Evolutionary conservation across 2,113 vertebrate genomes (phyloP), one percentile per base, ranked within the genome.

Genomic region (Micronycteris hirsuta): DNA sequence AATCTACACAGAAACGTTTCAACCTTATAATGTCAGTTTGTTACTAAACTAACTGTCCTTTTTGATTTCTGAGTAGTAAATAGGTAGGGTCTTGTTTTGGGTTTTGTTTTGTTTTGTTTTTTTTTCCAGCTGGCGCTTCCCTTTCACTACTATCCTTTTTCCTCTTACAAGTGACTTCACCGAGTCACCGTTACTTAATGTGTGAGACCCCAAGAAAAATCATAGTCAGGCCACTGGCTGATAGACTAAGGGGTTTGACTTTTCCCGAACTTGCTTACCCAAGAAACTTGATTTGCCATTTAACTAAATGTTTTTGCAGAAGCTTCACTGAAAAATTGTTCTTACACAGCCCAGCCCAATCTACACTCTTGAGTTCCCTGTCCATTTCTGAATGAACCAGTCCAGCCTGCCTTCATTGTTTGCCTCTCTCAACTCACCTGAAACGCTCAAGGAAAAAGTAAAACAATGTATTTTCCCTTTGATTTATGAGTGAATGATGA

Each of bases 251-350:
- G 33, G 43, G 7, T 63, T 58, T 85, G 38, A 68, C 47, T 74
- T 96, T 87, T 87, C 33, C 71, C 52, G 19, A 89, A 71, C 10
- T 20, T 58, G 14, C 77, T 88, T 92, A 31, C 26, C 17, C 11
- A 22, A 91, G 80, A 94, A 89, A 31, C 38, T 80, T 89, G 41
- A 89, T 94, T 91, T 77, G 38, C 81, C 91, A 0, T 71, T 70
- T 80, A 89, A 58, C 52, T 93, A 93, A 74, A 22, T 68, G 81
- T 84, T 61, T 88, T 86, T 95, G 7, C 49, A 93, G 49, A 45
- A 65, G 15, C 47, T 82, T 86, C 67, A 63, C 52, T 86, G 84
- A 94, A 97, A 93, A 86, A 31, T 41, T 89, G 15, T 70, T 93
- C 45, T 87, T 91, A n/a, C 47, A 45, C 33, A 71, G 65, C 61